Base-by-base conservation (phyloP, 2,113 vertebrate genomes). In the Nycticryphes semicollaris region DNA sequence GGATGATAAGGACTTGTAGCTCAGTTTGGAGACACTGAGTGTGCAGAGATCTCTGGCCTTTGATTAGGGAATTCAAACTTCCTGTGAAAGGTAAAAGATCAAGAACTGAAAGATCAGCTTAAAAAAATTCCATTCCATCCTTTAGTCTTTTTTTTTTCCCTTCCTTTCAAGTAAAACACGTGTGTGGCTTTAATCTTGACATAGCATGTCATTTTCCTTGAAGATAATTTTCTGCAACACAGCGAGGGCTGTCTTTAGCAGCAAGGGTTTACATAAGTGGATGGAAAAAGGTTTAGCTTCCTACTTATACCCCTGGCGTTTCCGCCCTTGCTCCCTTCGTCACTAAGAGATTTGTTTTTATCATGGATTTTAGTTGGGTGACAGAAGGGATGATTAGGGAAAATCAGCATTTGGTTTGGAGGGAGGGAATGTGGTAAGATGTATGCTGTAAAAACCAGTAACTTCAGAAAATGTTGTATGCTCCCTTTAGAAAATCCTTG, bases 61-160 rank as follows among this genome's bases (percentile, higher is more conserved):
- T 84, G 60, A 37, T 84, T 93, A 78, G 59, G 41, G 81, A 93
- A 87, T 90, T 96, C 72, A 77, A 6, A 73, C 94, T 89, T 91
- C 43, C 43, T 77, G 39, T 54, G 73, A 60, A 86, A 92, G 73
- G 56, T 63, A 68, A 23, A 86, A 81, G 75, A 63, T 81, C 22
- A 77, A 57, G 69, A 90, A 74, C 33, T 24, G 45, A 56, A 86
- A 73, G 31, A 80, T 70, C 64, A 84, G 43, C 43, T 89, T 82
- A 43, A 43, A 43, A 43, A 60, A 87, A 95, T 82, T 89, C 54
- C 21, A 18, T 70, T 70, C 10, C 5, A 10, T 78, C 20, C 59
- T 33, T 23, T 45, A 51, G 66, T 41, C 0, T n/a, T 66, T 28
- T 39, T 27, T 33, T 53, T 22, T 39, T 41, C 17, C 27, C 16